Percentiles rank a stretch among this genome's conserved stretches.
Conservation (phyloP, 2,888 invertebrate genomes). For the Smittia sp. region DNA sequence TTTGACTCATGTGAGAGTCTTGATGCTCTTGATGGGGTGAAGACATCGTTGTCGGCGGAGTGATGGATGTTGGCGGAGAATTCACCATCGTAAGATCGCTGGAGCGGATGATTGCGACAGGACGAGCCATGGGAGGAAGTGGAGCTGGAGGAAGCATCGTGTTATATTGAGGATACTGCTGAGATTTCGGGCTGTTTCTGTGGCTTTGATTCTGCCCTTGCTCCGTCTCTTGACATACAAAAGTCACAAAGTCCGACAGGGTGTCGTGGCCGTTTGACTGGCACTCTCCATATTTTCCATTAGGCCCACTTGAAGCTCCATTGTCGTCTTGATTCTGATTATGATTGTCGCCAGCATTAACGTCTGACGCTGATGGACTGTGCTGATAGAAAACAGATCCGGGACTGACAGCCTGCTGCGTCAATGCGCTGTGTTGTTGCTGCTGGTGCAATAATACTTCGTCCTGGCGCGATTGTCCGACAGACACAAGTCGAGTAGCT, state of each 20-base stretch:
- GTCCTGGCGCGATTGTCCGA: slow-evolving; percentile 48
- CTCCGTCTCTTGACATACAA: slow-evolving; percentile 92
- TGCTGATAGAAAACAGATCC: slow-evolving; percentile 57
- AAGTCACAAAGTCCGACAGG: slow-evolving; percentile 92
- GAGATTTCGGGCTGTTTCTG: slow-evolving; percentile 60
- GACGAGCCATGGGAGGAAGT: slow-evolving; percentile 92
- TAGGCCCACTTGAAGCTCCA: not conserved
- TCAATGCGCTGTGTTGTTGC: slow-evolving; percentile 55
- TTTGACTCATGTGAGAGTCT: slow-evolving; percentile 47
- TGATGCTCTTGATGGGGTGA: slow-evolving; percentile 51
- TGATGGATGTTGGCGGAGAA: slow-evolving; percentile 63
- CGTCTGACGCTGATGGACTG: slow-evolving; percentile 46
- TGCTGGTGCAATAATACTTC: slow-evolving; percentile 50
- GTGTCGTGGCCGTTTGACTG: slow-evolving; percentile 70
- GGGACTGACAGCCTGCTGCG: slow-evolving; percentile 57
- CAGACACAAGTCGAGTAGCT: slow-evolving; percentile 45
- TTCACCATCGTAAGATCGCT: slow-evolving; percentile 64
- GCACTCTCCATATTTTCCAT: slow-evolving; percentile 7
- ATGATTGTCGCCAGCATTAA: slow-evolving; percentile 7
- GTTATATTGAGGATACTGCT: slow-evolving; percentile 80
- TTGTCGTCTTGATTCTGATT: slow-evolving; percentile 2
- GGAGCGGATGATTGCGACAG: slow-evolving; percentile 92
- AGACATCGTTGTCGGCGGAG: slow-evolving; percentile 54
- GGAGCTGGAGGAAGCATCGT: slow-evolving; percentile 95
- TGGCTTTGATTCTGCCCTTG: slow-evolving; percentile 41